Evolutionary conservation across 2,797 vertebrate genomes (phyloP).

Genomic region (Falco biarmicus): DNA sequence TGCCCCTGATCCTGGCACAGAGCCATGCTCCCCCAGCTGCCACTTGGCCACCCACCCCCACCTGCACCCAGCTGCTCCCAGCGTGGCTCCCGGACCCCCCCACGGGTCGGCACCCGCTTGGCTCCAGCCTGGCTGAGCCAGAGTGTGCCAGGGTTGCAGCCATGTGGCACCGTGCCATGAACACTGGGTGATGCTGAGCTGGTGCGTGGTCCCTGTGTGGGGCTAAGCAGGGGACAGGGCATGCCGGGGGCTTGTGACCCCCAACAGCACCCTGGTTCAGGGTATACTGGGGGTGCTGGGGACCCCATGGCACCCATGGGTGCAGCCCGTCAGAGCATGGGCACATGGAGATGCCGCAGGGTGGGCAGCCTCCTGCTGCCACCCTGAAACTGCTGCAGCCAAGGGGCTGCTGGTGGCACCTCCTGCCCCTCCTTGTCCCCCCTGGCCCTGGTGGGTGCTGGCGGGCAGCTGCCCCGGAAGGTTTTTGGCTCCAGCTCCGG

Average conservation of each 20-base stretch:
- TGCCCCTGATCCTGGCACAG: constrained; percentile 17
- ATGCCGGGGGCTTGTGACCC: accelerated
- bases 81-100: not conserved
- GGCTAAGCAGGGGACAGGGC: not conserved
- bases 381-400: accelerated
- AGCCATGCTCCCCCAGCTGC: not conserved
- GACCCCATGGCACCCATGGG: not conserved
- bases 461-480: not conserved
- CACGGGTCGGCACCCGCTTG: not conserved
- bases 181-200: accelerated
- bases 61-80: not conserved
- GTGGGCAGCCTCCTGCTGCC: not conserved
- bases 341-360: accelerated
- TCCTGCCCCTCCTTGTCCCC: accelerated
- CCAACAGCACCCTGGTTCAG: not conserved
- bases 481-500: not conserved
- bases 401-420: not conserved
- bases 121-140: not conserved
- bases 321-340: accelerated
- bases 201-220: too few species aligned
- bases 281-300: not conserved
- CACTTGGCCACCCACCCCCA: accelerated
- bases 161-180: accelerated
- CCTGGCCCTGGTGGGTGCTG: not conserved
- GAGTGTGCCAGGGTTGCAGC: not conserved